Evolutionary conservation across 2,888 invertebrate genomes (phyloP).

Genomic region (Monoplex corrugatus): DNA sequence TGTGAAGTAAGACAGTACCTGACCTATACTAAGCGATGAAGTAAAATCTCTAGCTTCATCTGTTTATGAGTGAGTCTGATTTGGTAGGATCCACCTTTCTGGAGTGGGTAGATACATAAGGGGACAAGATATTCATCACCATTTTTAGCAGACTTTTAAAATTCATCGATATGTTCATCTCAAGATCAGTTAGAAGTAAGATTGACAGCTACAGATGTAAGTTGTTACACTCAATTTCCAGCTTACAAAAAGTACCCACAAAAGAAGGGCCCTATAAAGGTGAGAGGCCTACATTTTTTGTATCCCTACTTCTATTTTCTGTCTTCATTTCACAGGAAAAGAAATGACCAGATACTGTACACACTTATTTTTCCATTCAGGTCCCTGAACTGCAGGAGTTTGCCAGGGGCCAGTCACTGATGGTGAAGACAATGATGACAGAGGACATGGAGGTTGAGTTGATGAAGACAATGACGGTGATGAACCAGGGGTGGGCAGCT

Average conservation of each 20-base stretch:
- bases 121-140: no score
- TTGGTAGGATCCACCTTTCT: not conserved
- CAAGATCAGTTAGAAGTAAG: no score
- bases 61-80: no score
- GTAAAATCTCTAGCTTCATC: no score
- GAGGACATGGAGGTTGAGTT: not conserved
- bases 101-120: not conserved
- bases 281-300: not conserved
- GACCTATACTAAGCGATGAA: no score
- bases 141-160: no score
- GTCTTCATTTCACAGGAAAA: no score
- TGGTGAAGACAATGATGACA: not conserved
- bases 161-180: no score
- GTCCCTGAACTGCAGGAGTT: slow-evolving; percentile 20
- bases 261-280: no score
- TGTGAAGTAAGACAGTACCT: no score
- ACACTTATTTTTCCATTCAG: not conserved
- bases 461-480: not conserved
- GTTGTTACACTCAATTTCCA: not conserved
- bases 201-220: not conserved
- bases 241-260: not conserved
- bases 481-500: slow-evolving; percentile 43
- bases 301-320: not conserved
- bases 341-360: not conserved
- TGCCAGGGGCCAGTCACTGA: slow-evolving; percentile 4